Evolutionary conservation across 2,797 vertebrate species (phyloP).

Genomic region (Natrix natrix): DNA sequence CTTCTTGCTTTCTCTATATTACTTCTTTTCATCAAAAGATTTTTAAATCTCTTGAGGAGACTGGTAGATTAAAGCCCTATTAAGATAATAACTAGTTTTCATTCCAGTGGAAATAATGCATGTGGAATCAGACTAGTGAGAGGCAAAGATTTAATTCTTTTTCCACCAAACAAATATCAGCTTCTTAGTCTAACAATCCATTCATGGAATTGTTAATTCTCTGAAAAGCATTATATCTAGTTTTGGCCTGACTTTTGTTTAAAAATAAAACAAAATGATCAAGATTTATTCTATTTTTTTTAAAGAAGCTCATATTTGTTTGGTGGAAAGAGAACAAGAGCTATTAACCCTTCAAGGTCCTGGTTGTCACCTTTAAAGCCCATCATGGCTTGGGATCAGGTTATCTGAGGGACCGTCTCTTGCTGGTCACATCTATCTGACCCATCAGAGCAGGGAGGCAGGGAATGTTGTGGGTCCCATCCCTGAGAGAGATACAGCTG

Average conservation of each 20-base stretch:
- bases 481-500: too few species aligned
- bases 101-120: neutral
- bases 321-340: too few species aligned
- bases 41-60: neutral
- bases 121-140: neutral
- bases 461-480: too few species aligned
- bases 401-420: too few species aligned
- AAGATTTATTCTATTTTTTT: neutral
- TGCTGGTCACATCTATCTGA: too few species aligned
- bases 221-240: neutral
- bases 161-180: neutral
- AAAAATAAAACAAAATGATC: neutral
- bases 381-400: too few species aligned
- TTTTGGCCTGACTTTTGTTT: neutral
- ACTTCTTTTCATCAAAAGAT: slow-evolving; percentile 5
- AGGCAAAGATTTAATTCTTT: neutral
- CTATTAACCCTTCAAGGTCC: too few species aligned
- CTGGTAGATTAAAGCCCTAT: neutral
- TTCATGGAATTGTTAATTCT: neutral
- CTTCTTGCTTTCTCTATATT: neutral
- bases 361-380: too few species aligned
- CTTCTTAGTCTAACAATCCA: neutral
- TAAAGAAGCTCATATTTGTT: too few species aligned
- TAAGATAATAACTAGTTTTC: neutral
- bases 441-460: too few species aligned